Evolutionary conservation across 2,113 vertebrate species (phyloP), one percentile per base, ranked within the genome.

Genomic region (Menidia beryllina): DNA sequence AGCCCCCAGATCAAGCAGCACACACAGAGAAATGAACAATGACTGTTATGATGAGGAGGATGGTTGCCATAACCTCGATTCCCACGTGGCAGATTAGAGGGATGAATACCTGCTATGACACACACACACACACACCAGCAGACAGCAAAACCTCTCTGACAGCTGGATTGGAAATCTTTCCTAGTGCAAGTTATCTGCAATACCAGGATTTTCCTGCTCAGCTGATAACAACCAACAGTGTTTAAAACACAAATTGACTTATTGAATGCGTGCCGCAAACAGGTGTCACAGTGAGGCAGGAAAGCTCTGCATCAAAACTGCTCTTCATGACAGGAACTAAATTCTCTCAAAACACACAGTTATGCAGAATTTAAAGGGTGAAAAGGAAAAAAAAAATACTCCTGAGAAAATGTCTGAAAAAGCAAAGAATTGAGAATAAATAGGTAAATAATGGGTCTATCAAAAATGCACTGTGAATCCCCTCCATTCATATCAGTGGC

Each of bases 11-110:
- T 92, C 81, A 86, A 76, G 81, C 57, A 58, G 74, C 74, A 49
- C 86, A 87, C 72, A 80, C 47, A 86, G 72, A 89, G 70, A 85
- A 86, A 84, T 78, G 72, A 87, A 85, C 86, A 89, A 88, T 79
- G 83, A 87, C 89, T 75, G 58, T 78, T 80, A 82, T 89, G 86
- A 91, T 86, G 84, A 89, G 69, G 72, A 86, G 57, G 77, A 62
- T 52, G 77, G 68, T 66, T 50, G 79, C 78, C 77, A 81, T 55
- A 77, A 80, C 56, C 75, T 81, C 71, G 61, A 81, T 79, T 76
- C 83, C 79, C 69, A 81, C 54, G 57, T 5, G 56, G 69, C 72
- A 86, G 85, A 91, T 90, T 86, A 86, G 56, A 36, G 45, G 86
- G 77, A 86, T 83, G 83, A 88, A 84, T 81, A 88, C 82, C 82